These are phyloP conservation scores for Mythimna lalbum DNA, from an alignment of 2,888 invertebrate genomes.

Conservation along the genomic window DNA sequence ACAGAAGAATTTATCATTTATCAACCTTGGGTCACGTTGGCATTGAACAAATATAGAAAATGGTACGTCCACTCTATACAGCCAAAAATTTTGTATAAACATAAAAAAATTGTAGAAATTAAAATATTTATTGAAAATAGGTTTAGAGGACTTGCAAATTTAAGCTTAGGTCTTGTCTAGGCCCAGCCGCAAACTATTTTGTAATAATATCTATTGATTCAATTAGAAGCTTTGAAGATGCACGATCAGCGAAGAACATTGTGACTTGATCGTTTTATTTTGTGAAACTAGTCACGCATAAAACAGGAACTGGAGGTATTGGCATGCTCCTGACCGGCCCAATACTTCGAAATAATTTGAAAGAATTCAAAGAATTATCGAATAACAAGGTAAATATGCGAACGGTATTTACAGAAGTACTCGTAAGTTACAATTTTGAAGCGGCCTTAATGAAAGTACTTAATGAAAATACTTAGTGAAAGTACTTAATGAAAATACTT, in stretches of 20 bases:
- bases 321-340: slow-evolving; percentile 57
- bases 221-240: slow-evolving; percentile 57
- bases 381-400: background rate
- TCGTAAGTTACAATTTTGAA: no score
- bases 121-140: background rate
- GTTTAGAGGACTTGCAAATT: background rate
- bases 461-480: background rate
- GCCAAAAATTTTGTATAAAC: no score
- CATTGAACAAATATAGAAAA: no score
- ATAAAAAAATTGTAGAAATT: no score
- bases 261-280: slow-evolving; percentile 43
- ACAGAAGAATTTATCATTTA: no score
- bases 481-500: background rate
- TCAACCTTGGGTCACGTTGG: no score
- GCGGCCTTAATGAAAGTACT: no score
- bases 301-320: slow-evolving; percentile 15
- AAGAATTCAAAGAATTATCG: background rate
- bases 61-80: no score
- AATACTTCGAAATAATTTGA: slow-evolving; percentile 35
- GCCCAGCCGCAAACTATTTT: slow-evolving; percentile 44
- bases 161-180: background rate
- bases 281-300: background rate
- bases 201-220: slow-evolving; percentile 58
- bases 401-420: no score
- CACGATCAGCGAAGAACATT: slow-evolving; percentile 59